Conservation (phyloP, 2,797 vertebrate genomes). For the Cyclopterus lumpus region DNA sequence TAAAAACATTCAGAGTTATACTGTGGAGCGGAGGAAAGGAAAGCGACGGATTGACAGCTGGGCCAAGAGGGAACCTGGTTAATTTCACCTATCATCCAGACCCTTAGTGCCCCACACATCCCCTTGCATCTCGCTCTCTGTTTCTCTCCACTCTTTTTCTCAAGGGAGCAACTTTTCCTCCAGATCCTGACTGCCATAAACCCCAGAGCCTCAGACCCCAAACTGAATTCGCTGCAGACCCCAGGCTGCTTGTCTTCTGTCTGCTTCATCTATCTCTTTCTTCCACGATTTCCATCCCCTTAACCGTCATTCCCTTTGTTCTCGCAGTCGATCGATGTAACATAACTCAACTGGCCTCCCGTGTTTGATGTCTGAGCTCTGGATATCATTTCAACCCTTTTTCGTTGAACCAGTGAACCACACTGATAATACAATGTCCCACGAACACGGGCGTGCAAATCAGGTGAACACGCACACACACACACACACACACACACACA, state of each 20-base stretch:
- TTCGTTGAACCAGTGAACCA: constrained; percentile 63
- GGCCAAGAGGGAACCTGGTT: constrained; percentile 79
- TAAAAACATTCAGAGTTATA: constrained; percentile 37
- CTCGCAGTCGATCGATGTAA: constrained; percentile 73
- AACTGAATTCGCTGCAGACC: constrained; percentile 71
- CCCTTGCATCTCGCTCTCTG: constrained; percentile 66
- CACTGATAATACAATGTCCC: constrained; percentile 70
- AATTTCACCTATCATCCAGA: constrained; percentile 83
- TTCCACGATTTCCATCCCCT: constrained; percentile 69
- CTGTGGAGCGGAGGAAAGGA: constrained; percentile 48
- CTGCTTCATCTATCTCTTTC: constrained; percentile 79
- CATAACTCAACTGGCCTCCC: constrained; percentile 79
- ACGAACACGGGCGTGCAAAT: constrained; percentile 57
- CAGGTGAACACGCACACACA: constrained; percentile 30
- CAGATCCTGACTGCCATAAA: constrained; percentile 76
- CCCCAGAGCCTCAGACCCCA: constrained; percentile 70
- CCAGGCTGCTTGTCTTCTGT: constrained; percentile 69
- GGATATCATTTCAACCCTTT: constrained; percentile 79
- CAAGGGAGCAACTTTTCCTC: constrained; percentile 76
- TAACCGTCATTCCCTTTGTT: constrained; percentile 75
- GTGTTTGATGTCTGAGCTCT: constrained; percentile 81
- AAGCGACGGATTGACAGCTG: constrained; percentile 71
- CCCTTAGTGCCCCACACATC: constrained; percentile 70
- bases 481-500: not conserved
- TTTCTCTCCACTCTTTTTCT: constrained; percentile 61